A percentile compares a stretch with the other conserved stretches of the same genome.
These are phyloP conservation scores for Leptothorax acervorum DNA, from an alignment of 2,888 invertebrate species.

Conservation along the genomic window DNA sequence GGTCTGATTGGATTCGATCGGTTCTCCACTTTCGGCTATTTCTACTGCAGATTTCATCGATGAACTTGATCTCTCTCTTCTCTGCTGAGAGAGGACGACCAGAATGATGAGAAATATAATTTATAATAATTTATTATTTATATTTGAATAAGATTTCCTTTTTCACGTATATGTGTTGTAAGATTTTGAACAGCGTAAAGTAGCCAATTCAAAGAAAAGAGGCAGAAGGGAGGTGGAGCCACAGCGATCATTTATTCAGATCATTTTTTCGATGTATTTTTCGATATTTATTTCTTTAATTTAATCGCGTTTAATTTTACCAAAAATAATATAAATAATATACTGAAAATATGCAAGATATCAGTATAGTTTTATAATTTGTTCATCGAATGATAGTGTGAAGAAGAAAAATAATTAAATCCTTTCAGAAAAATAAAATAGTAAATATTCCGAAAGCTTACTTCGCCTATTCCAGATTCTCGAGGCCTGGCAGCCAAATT, in stretches of 20 bases:
- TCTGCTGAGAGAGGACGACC: constrained; percentile 64
- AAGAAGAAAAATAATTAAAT: background rate
- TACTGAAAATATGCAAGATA: background rate
- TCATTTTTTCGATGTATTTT: background rate
- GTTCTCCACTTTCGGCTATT: constrained; percentile 36
- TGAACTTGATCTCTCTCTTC: constrained; percentile 50
- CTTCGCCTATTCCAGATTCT: constrained; percentile 16
- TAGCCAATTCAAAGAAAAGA: constrained; percentile 71
- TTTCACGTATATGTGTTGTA: background rate
- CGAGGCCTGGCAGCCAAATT: background rate
- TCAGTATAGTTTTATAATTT: background rate
- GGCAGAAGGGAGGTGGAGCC: constrained; percentile 83
- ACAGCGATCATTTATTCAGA: constrained; percentile 66
- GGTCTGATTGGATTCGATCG: constrained; percentile 47
- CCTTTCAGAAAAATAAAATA: background rate
- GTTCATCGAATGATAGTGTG: background rate
- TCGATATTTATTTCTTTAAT: background rate
- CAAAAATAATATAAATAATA: background rate
- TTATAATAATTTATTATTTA: constrained; percentile 22
- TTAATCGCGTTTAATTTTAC: constrained; percentile 10
- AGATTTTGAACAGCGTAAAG: background rate
- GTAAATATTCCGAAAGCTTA: constrained; percentile 17
- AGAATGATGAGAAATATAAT: constrained; percentile 43
- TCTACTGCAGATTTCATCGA: background rate
- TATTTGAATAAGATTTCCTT: constrained; percentile 38